Evolutionary conservation across 2,888 invertebrate genomes (phyloP).

Genomic region (Cactoblastis cactorum): DNA sequence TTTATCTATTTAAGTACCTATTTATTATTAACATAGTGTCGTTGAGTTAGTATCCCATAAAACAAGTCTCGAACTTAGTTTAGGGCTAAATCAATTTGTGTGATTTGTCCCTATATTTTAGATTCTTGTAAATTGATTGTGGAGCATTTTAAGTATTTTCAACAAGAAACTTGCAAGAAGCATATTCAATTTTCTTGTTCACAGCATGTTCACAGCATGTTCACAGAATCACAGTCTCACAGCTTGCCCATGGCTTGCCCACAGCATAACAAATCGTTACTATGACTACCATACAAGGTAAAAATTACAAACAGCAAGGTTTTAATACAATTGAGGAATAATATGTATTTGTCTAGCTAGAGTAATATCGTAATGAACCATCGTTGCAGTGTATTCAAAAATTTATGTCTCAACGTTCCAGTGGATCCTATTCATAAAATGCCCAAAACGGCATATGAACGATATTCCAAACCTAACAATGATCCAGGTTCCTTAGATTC

Average conservation of each 20-base stretch:
- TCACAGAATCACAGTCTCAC: no score
- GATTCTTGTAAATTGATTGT: no score
- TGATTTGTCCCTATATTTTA: no score
- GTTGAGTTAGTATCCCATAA: no score
- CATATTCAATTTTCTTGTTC: no score
- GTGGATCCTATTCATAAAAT: conserved; percentile 85
- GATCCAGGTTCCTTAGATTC: conserved; percentile 62
- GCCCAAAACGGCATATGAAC: conserved; percentile 85
- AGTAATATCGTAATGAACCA: conserved; percentile 58
- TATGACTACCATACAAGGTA: conserved; percentile 2
- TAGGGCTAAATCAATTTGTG: no score
- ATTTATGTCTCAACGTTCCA: conserved; percentile 86
- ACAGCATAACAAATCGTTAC: neutral
- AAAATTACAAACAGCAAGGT: conserved; percentile 7
- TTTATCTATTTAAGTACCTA: no score
- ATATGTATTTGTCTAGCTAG: conserved; percentile 17
- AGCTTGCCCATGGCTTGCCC: neutral
- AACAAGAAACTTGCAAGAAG: no score
- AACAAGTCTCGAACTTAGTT: no score
- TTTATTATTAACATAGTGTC: no score
- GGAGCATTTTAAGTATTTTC: no score
- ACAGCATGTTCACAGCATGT: no score
- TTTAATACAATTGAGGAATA: neutral
- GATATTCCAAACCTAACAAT: conserved; percentile 59
- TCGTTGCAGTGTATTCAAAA: conserved; percentile 82